Base-by-base conservation (phyloP, 2,113 vertebrate genomes). In the Ictalurus furcatus region DNA sequence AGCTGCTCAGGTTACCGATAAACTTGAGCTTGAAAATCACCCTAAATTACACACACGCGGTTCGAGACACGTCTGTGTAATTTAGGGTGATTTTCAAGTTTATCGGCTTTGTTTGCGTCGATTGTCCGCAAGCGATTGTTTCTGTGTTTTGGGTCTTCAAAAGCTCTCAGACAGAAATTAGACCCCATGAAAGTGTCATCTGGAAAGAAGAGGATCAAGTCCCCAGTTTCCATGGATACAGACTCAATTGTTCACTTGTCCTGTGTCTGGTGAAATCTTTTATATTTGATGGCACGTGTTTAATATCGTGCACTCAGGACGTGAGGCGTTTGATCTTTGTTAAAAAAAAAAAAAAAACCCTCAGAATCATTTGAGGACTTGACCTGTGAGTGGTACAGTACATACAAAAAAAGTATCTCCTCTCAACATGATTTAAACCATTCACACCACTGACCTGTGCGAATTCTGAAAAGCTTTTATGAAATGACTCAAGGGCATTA, bases 171-270 rank as follows among this genome's bases (percentile, higher is more conserved):
- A 34, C n/a, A 82, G 54, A 16, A 56, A 56, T 21, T 21, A 58
- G n/a, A 58, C 52, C 52, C 28, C n/a, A 58, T 30, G 16, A 12
- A 81, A 81, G 52, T 13, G 6, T 58, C 54, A 58, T 11, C 28
- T 56, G 28, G 3, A 81, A 34, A 58, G 79, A 58, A 54, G 79
- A 81, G 52, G 7, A 59, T 34, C n/a, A 59, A 82, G 2, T 34
- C 79, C 37, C 54, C n/a, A 34, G 79, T 82, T 82, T 58, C 79
- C 79, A 82, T 82, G 79, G 79, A 58, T 59, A 82, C 54, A 59
- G 19, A 58, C 54, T 37, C 44, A n/a, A n/a, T 54, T 54, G 79
- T 30, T 81, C 7, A 1, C 52, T 58, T 81, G 79, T 82, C n/a
- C 52, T 30, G 48, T 48, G 74, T 58, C 52, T 54, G 48, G 44